Evolutionary conservation across 2,113 vertebrate genomes (phyloP).

Genomic region (Alethe diademata): DNA sequence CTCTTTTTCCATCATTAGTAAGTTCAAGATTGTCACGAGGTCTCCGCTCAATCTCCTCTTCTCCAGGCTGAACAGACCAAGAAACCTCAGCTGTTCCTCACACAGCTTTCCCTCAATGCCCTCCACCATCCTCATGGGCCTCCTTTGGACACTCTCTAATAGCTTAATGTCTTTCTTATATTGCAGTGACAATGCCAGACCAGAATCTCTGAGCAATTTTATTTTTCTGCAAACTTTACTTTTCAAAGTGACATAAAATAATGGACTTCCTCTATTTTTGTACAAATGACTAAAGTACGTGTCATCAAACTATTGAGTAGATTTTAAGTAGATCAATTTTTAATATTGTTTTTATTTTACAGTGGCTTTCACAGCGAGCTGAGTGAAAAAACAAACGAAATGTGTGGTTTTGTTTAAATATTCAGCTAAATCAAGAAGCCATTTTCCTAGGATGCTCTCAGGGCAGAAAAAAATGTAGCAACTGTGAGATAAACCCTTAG

Average conservation of each 20-base stretch:
- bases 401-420: neutral
- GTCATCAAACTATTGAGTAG: neutral
- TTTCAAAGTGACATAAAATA: neutral
- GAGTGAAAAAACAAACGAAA: neutral
- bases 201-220: neutral
- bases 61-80: neutral
- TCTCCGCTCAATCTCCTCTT: neutral
- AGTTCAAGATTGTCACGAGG: neutral
- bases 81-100: neutral
- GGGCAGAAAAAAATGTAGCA: neutral
- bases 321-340: neutral
- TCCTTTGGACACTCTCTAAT: neutral
- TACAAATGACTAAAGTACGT: neutral
- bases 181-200: neutral
- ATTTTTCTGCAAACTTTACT: neutral
- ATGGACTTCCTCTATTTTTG: neutral
- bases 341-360: neutral
- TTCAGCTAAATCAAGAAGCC: neutral
- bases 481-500: neutral
- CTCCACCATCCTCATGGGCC: neutral
- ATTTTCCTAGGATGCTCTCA: neutral
- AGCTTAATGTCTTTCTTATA: neutral
- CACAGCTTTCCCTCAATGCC: accelerated
- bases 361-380: neutral
- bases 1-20: neutral